A percentile compares a stretch with the other conserved stretches of the same genome.
phyloP scores from a whole-genome alignment of 2,113 vertebrate genomes.

The Camarhynchus parvulus region DNA sequence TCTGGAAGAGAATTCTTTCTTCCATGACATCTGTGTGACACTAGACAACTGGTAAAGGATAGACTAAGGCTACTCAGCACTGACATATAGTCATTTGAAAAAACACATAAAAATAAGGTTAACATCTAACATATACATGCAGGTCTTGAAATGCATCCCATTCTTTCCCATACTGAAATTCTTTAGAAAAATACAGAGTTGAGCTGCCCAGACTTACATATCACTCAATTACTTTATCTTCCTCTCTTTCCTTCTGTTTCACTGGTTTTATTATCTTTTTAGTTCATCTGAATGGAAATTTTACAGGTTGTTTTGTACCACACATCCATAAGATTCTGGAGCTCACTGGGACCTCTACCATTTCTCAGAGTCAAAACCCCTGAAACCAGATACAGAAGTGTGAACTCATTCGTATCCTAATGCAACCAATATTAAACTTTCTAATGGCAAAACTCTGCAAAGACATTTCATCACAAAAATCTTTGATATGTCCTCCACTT shows the following conservation, averaged over 20 bases:
- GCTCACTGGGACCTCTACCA: background rate
- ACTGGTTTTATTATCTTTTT: background rate
- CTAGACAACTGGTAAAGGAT: background rate
- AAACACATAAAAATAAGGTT: background rate
- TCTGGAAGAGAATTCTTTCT: background rate
- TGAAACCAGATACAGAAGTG: constrained; percentile 19
- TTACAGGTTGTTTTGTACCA: background rate
- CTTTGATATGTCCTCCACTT: constrained; percentile 52
- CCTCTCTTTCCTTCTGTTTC: background rate
- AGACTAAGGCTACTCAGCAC: background rate
- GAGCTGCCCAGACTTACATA: background rate
- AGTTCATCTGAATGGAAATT: background rate
- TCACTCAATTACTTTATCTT: background rate
- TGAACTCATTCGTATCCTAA: background rate
- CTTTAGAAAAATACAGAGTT: background rate
- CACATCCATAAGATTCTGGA: background rate
- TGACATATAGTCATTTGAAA: background rate
- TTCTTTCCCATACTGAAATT: background rate
- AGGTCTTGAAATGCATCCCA: background rate
- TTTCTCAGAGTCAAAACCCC: constrained; percentile 31
- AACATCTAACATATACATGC: background rate
- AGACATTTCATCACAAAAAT: constrained; percentile 15
- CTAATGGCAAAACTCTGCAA: background rate
- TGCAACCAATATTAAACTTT: background rate
- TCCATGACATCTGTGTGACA: background rate